phyloP scores from a whole-genome alignment of 1,140 invertebrate genomes.

The Archivesica marissinica region DNA sequence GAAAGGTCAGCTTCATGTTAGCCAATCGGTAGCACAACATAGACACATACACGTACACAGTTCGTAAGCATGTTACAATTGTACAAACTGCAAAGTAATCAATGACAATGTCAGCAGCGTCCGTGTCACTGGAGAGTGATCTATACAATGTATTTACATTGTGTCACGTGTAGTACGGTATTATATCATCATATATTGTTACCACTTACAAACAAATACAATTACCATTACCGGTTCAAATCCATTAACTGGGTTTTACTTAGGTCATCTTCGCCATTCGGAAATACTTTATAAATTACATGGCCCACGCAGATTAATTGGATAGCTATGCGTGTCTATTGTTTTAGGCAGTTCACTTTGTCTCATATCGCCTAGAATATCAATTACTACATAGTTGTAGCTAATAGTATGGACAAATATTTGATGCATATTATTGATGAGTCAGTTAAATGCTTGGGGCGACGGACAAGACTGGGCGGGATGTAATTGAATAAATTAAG shows the following conservation, averaged over 20 bases:
- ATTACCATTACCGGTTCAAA: neutral
- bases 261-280: neutral
- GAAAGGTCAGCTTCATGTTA: neutral
- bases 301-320: neutral
- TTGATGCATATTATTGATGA: conserved; percentile 4
- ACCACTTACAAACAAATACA: neutral
- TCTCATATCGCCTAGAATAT: neutral
- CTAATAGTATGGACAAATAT: neutral
- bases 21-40: neutral
- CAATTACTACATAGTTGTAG: neutral
- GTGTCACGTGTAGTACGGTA: neutral
- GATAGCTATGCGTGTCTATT: neutral
- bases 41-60: neutral
- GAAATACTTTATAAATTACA: neutral
- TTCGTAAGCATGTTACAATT: neutral
- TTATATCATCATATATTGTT: neutral
- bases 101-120: conserved; percentile 4
- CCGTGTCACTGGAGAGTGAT: neutral
- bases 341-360: neutral
- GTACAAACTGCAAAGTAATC: too few relatives aligned
- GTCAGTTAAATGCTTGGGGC: neutral
- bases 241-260: neutral
- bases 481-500: conserved; percentile 12
- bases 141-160: neutral
- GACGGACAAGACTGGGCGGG: neutral